phyloP scores from a whole-genome alignment of 2,113 vertebrate genomes.

The Serilophus lunatus region DNA sequence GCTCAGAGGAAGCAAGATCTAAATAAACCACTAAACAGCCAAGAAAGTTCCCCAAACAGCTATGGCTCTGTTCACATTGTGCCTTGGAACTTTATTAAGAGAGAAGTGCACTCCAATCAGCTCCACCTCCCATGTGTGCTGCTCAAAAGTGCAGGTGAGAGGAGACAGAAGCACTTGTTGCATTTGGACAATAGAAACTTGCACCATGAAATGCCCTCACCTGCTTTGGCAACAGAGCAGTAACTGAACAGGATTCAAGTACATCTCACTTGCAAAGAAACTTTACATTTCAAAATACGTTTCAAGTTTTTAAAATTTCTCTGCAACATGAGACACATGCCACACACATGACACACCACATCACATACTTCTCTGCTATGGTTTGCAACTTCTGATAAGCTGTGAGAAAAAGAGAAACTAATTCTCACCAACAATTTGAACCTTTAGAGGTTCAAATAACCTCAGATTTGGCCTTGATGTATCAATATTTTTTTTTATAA shows the following conservation, averaged over 20 bases:
- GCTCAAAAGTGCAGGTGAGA: neutral
- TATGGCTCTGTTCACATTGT: neutral
- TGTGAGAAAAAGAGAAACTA: neutral
- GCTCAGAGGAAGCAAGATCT: neutral
- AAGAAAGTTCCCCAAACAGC: neutral
- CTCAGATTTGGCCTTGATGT: neutral
- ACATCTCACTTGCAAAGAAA: neutral
- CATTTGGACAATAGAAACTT: neutral
- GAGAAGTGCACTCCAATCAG: neutral
- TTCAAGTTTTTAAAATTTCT: neutral
- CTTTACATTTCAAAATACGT: neutral
- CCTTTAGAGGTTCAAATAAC: neutral
- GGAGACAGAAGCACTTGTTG: neutral
- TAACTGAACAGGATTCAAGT: neutral
- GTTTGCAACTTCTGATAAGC: neutral
- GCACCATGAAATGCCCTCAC: neutral
- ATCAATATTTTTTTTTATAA: neutral
- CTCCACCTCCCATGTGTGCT: neutral
- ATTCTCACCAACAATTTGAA: neutral
- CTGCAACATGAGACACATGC: neutral
- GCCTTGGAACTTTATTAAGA: neutral
- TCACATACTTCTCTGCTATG: neutral
- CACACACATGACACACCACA: neutral
- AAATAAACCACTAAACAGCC: neutral
- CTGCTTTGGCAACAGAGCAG: neutral